Evolutionary conservation across 2,113 vertebrate genomes (phyloP), one percentile per base, ranked within the genome.

Genomic region (Pimephales promelas): DNA sequence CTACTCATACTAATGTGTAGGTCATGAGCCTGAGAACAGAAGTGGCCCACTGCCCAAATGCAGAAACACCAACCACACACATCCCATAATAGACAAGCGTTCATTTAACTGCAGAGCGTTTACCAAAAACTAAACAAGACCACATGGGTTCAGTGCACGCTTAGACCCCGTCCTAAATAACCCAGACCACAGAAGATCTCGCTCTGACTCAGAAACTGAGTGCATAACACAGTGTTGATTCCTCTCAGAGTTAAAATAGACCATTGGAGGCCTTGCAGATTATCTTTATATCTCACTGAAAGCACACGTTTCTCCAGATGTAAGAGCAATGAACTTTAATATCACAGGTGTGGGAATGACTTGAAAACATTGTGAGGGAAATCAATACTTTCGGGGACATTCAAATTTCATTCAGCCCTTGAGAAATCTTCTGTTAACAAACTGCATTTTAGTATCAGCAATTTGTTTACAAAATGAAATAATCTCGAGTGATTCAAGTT

Each of bases 161-260:
- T 0, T 13, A 40, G 20, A 68, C 34, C 34, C 36, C n/a, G 0
- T 10, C 20, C 66, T 70, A 40, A 10, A 43, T 47, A 47, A 47
- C 47, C 40, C 70, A 72, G 70, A 45, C 70, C 70, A 72, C 70
- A 72, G 36, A 40, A 24, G 40, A 45, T 72, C 40, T 72, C 22
- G 11, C 70, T 72, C 70, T 72, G 70, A 71, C 68, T 71, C 40
- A 14, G n/a, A 62, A 7, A 62, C 8, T 4, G 26, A 72, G 22
- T 72, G 68, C 13, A 40, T 72, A n/a, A n/a, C 70, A 45, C 68
- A 22, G 66, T 43, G 18, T 6, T 43, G 10, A 3, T 36, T 40
- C 64, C 64, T n/a, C 57, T 59, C n/a, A 13, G n/a, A 49, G 47
- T 14, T 49, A 18, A 52, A 52, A 18, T 18, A 52, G 18, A 1